Base-by-base conservation (phyloP, 2,113 vertebrate genomes). In the Chionomys nivalis region DNA sequence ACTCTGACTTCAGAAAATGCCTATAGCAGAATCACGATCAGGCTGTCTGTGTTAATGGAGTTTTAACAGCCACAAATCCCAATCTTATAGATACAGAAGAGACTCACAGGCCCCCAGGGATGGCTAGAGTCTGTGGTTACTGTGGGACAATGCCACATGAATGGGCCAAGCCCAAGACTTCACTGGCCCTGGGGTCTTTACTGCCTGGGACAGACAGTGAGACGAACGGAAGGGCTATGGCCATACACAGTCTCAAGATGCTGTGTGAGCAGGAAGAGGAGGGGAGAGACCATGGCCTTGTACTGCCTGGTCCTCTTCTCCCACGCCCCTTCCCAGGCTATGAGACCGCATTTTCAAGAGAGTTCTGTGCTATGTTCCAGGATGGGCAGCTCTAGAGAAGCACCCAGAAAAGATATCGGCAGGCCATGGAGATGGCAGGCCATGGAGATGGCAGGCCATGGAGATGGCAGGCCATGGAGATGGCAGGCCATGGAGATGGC, bases 21-120 rank as follows among this genome's bases (percentile, higher is more conserved):
- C 31, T 8, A 47, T 47, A 24, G 23, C 28, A 1, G 21, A 49
- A 83, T 28, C 33, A 0, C 19, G 19, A 17, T 55, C 36, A 11
- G 70, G 0, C 36, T 47, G 47, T 26, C 23, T 1, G 3, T 7
- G 1, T 11, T 3, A 0, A 16, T 4, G 13, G 13, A 11, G 13
- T 2, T 2, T 42, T 14, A 7, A 10, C 12, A 36, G 11, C 61
- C 13, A 0, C 36, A 26, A 44, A 3, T 2, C 72, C 47, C 49
- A 5, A 11, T 26, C 36, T 19, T 82, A 28, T 47, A 36, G 85
- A 3, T 0, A 47, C 0, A 55, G 31, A 49, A n/a, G 39, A 83
- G 5, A 26, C 39, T 4, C 1, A 5, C 5, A 1, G 66, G 19
- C 49, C 49, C 17, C 89, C 7, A 31, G 17, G n/a, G 52, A 63